Percentiles rank a stretch among this genome's conserved stretches.
phyloP scores from a whole-genome alignment of 2,888 invertebrate genomes.

The Caradrina kadenii region DNA sequence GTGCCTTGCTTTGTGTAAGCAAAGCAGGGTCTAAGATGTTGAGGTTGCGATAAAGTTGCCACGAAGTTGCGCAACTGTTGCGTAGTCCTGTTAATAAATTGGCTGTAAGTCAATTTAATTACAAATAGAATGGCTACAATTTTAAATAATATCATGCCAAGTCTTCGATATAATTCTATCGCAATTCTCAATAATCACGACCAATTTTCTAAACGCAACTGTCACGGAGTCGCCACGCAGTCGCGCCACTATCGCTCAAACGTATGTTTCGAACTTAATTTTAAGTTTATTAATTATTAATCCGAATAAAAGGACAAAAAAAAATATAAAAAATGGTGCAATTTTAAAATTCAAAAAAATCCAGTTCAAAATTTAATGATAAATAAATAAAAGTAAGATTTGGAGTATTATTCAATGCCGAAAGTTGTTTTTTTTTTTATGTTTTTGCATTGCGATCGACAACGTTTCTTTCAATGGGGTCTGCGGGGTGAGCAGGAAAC shows the following conservation, averaged over 20 bases:
- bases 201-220: constrained; percentile 38
- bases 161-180: constrained; percentile 7
- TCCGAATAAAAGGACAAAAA: constrained; percentile 55
- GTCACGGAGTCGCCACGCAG: constrained; percentile 23
- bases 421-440: constrained; percentile 59
- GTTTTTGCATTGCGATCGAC: constrained; percentile 44
- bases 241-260: constrained; percentile 30
- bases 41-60: constrained; percentile 27
- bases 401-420: constrained; percentile 54
- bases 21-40: constrained; percentile 18
- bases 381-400: constrained; percentile 58
- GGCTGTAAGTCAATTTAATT: constrained; percentile 1
- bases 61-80: constrained; percentile 19
- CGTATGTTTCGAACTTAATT: constrained; percentile 55
- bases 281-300: constrained; percentile 46
- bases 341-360: constrained; percentile 60
- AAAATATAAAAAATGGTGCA: constrained; percentile 62
- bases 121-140: not conserved
- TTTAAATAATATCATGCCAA: not conserved
- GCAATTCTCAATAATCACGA: constrained; percentile 20
- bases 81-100: constrained; percentile 5
- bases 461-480: constrained; percentile 44
- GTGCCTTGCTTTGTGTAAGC: constrained; percentile 27
- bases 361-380: constrained; percentile 45
- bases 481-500: not conserved